Evolutionary conservation across 2,888 invertebrate species (phyloP).

Genomic region (Scaptomyza flava): DNA sequence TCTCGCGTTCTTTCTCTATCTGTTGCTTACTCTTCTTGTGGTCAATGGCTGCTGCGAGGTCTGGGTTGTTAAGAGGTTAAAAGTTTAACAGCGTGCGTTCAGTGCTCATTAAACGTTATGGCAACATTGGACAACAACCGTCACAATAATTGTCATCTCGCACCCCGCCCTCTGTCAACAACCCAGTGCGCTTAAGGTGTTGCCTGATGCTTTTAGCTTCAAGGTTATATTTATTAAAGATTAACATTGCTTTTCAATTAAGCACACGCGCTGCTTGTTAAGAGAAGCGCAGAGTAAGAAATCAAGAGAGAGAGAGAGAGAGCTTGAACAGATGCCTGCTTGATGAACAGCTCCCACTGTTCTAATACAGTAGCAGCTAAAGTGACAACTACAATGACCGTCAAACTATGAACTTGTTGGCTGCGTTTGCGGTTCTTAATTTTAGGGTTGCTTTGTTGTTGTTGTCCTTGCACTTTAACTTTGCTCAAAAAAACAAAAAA

Average conservation of each 20-base stretch:
- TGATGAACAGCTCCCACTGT: constrained; percentile 7
- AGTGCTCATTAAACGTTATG: constrained; percentile 50
- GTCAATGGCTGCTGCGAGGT: constrained; percentile 50
- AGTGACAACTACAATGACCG: constrained; percentile 18
- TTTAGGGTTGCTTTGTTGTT: constrained; percentile 2
- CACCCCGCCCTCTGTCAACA: neutral
- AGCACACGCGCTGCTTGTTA: constrained; percentile 52
- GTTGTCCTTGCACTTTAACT: constrained; percentile 24
- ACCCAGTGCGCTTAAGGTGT: constrained; percentile 4
- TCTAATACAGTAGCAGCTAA: constrained; percentile 13
- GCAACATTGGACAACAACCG: constrained; percentile 30
- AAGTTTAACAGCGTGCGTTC: constrained; percentile 43
- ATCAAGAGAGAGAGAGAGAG: constrained; percentile 2
- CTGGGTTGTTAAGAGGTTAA: constrained; percentile 54
- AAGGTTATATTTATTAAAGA: constrained; percentile 78
- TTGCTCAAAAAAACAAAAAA: neutral
- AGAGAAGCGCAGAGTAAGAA: neutral
- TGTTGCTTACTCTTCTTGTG: constrained; percentile 31
- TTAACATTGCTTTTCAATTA: constrained; percentile 79
- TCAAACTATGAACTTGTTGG: constrained; percentile 31
- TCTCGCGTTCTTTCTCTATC: neutral
- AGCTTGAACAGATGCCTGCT: neutral
- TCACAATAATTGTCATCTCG: neutral
- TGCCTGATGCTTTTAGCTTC: constrained; percentile 32
- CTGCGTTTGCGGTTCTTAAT: constrained; percentile 7